Evolutionary conservation across 2,113 vertebrate genomes (phyloP).

Genomic region (Collichthys lucidus): DNA sequence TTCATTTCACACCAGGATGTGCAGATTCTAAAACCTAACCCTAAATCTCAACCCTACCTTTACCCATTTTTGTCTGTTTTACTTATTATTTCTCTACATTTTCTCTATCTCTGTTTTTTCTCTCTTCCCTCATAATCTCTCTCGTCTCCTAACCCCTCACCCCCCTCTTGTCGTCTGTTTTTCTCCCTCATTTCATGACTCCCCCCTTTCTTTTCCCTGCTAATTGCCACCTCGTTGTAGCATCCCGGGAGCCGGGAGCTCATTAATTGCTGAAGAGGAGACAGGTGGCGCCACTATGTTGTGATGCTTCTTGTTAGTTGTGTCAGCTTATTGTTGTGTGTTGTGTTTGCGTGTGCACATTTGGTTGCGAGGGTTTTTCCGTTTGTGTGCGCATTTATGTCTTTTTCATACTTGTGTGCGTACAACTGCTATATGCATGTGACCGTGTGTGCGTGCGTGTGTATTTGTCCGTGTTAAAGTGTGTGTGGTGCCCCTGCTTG

Average conservation of each 20-base stretch:
- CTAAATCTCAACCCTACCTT: background rate
- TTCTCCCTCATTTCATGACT: slow-evolving; percentile 66
- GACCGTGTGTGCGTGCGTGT: slow-evolving; percentile 27
- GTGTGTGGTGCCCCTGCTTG: slow-evolving; percentile 69
- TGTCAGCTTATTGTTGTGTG: slow-evolving; percentile 67
- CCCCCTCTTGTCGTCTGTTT: slow-evolving; percentile 41
- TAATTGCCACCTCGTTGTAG: slow-evolving; percentile 91
- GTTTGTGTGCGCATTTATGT: slow-evolving; percentile 35
- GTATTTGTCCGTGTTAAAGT: background rate
- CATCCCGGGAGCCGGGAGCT: slow-evolving; percentile 80
- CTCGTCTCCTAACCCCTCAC: slow-evolving; percentile 4
- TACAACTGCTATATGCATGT: slow-evolving; percentile 22
- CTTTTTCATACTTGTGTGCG: background rate
- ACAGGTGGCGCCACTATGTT: slow-evolving; percentile 91
- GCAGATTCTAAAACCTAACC: background rate
- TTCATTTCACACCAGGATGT: background rate
- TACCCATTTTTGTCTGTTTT: background rate
- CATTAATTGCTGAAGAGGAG: slow-evolving; percentile 90
- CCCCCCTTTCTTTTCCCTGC: slow-evolving; percentile 71
- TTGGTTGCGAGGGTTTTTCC: slow-evolving; percentile 40
- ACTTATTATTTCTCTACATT: slow-evolving; percentile 1
- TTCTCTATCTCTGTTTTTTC: background rate
- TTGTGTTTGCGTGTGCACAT: slow-evolving; percentile 56
- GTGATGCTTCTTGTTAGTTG: slow-evolving; percentile 91
- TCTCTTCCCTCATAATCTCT: slow-evolving; percentile 14